Conservation (phyloP, 1,140 invertebrate genomes). For the Phymastichus coffea region DNA sequence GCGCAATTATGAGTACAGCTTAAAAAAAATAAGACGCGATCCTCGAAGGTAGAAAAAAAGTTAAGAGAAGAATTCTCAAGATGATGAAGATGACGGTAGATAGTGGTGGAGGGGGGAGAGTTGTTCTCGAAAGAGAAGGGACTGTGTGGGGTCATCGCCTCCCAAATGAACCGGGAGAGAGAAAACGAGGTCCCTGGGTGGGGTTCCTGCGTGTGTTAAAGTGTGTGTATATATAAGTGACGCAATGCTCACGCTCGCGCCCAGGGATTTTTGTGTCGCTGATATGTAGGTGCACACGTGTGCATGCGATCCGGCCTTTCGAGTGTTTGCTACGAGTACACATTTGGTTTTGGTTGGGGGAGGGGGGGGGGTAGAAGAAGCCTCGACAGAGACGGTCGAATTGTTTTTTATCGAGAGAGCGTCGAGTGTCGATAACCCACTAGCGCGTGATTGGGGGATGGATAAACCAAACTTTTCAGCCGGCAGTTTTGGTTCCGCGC, state of each 20-base stretch:
- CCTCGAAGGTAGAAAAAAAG: neutral
- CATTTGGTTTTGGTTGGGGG: neutral
- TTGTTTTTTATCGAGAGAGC: too few relatives aligned
- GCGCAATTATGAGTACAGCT: neutral
- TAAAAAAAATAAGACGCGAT: neutral
- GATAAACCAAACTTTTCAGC: too few relatives aligned
- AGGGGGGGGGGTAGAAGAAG: neutral
- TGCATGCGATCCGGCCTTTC: conserved; percentile 6
- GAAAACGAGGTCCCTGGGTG: conserved; percentile 9
- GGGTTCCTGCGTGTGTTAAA: too few relatives aligned
- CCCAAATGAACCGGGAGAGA: conserved; percentile 13
- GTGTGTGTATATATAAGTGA: too few relatives aligned
- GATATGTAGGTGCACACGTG: too few relatives aligned
- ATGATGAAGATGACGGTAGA: conserved; percentile 11
- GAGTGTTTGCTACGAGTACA: neutral
- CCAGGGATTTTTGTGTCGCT: too few relatives aligned
- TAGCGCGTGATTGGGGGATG: too few relatives aligned
- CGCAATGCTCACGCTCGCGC: too few relatives aligned
- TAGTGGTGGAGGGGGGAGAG: too few relatives aligned
- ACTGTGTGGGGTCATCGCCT: conserved; percentile 14
- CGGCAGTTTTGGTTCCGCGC: too few relatives aligned
- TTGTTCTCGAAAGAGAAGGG: neutral
- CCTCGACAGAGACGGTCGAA: too few relatives aligned
- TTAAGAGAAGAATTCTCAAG: conserved; percentile 12
- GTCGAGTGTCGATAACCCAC: too few relatives aligned